Evolutionary conservation across 2,797 vertebrate species (phyloP).

Genomic region (Trachops cirrhosus): DNA sequence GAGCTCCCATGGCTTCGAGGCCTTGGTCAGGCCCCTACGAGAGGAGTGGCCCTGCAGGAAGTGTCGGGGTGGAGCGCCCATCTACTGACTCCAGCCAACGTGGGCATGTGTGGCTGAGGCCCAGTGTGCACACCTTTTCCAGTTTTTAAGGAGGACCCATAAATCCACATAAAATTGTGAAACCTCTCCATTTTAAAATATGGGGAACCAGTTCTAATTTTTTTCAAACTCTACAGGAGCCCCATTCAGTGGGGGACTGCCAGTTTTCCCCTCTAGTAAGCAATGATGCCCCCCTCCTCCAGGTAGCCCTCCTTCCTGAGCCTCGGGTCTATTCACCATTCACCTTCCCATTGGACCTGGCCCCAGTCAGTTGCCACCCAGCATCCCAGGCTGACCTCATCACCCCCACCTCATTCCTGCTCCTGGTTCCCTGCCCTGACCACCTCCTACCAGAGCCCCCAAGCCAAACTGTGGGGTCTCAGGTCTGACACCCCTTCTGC

Average conservation of each 20-base stretch:
- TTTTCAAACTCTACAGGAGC: neutral
- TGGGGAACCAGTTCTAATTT: neutral
- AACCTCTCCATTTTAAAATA: neutral
- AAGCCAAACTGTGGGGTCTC: neutral
- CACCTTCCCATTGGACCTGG: neutral
- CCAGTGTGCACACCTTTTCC: neutral
- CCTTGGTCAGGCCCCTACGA: neutral
- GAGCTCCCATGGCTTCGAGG: neutral
- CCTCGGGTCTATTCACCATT: neutral
- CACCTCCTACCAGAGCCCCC: neutral
- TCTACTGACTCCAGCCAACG: no score
- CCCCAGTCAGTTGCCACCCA: neutral
- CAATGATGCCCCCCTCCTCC: neutral
- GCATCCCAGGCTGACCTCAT: neutral
- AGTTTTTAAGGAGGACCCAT: neutral
- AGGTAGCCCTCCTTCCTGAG: neutral
- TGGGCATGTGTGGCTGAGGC: neutral
- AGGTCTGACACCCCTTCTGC: neutral
- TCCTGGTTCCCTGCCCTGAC: neutral
- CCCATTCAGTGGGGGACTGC: neutral
- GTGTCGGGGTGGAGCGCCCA: accelerated
- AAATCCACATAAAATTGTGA: neutral
- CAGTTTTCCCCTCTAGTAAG: neutral
- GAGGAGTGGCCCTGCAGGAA: neutral
- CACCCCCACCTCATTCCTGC: neutral